Evolutionary conservation across 2,797 vertebrate species (phyloP).

Genomic region (Gephyroberyx darwinii): DNA sequence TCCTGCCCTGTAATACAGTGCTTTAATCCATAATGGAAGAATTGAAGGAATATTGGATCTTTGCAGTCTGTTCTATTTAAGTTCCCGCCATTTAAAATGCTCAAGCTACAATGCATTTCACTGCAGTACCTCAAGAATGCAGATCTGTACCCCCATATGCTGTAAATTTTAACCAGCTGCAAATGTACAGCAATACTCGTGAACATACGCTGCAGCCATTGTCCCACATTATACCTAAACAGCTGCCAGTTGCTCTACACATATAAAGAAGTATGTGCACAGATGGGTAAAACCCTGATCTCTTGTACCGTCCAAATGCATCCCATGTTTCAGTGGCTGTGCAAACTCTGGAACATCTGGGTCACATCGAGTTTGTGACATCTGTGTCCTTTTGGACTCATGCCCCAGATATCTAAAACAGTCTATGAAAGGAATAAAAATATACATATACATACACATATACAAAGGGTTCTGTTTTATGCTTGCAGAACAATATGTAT

Average conservation of each 20-base stretch:
- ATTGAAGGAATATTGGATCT: too few species aligned
- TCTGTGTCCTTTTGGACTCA: constrained; percentile 69
- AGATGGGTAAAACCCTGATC: constrained; percentile 68
- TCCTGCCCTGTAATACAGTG: not conserved
- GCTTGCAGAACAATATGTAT: too few species aligned
- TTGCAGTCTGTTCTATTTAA: too few species aligned
- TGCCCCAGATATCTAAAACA: constrained; percentile 53
- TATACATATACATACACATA: constrained; percentile 1
- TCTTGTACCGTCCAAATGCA: constrained; percentile 66
- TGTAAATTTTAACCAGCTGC: constrained; percentile 51
- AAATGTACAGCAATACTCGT: constrained; percentile 16
- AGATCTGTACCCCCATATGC: not conserved
- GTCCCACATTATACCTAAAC: constrained; percentile 40
- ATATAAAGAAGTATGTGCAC: constrained; percentile 47
- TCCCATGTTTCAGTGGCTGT: constrained; percentile 59
- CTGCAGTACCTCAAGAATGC: too few species aligned
- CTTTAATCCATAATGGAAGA: not conserved
- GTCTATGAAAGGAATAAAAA: constrained; percentile 13
- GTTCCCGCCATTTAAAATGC: too few species aligned
- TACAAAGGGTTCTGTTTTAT: constrained; percentile 13
- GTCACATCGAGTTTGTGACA: constrained; percentile 68
- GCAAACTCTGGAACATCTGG: constrained; percentile 69
- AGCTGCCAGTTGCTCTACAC: constrained; percentile 50
- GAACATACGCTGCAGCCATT: constrained; percentile 3
- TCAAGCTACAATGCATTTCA: too few species aligned